A percentile compares a stretch with the other conserved stretches of the same genome.
These are phyloP conservation scores for Xenentodon cancila DNA, from an alignment of 2,797 vertebrate genomes.

Conservation along the genomic window DNA sequence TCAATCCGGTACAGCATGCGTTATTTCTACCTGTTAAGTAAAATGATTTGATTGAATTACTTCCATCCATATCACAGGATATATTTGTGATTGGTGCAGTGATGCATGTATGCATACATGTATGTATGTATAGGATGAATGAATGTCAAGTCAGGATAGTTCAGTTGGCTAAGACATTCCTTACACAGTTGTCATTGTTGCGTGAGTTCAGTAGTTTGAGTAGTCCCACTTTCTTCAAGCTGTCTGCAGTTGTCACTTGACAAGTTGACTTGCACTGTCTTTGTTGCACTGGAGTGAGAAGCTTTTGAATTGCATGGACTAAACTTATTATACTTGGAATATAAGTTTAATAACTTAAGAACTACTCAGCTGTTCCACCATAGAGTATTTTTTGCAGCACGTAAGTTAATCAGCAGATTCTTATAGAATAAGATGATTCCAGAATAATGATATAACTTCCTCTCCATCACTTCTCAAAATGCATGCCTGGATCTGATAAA, in stretches of 20 bases:
- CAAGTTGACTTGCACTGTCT: background rate
- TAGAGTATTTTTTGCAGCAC: constrained; percentile 31
- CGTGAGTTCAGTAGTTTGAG: constrained; percentile 43
- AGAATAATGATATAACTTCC: background rate
- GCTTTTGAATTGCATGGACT: background rate
- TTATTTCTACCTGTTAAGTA: background rate
- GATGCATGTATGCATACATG: too few species aligned
- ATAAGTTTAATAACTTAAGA: constrained; percentile 24
- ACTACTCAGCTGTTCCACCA: background rate
- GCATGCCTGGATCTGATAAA: background rate
- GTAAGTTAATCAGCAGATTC: constrained; percentile 31
- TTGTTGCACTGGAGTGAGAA: background rate
- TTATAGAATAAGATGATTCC: background rate
- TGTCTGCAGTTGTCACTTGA: background rate
- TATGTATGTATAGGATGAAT: background rate
- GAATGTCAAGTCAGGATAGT: constrained; percentile 18
- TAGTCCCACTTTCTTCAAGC: constrained; percentile 6
- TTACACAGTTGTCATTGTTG: constrained; percentile 63
- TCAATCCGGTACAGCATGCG: background rate
- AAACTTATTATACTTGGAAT: constrained; percentile 2
- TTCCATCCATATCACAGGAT: constrained; percentile 3
- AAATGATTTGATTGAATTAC: background rate
- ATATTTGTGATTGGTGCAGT: background rate
- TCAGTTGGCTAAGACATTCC: constrained; percentile 43
- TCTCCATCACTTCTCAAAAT: background rate